These are phyloP conservation scores for Lasioglossum vierecki DNA, from an alignment of 2,888 invertebrate genomes.

Conservation along the genomic window DNA sequence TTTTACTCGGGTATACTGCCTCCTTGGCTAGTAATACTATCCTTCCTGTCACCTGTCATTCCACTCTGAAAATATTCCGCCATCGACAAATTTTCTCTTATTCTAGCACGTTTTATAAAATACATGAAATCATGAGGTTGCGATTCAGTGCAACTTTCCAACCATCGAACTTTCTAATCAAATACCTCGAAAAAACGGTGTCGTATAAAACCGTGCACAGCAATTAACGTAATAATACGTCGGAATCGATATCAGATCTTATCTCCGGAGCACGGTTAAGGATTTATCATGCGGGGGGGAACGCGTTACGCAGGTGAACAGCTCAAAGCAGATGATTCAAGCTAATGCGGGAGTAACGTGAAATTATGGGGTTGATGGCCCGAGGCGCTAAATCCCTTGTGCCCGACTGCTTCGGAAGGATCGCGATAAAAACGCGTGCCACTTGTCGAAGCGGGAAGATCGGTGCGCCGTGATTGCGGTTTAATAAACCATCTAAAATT, in stretches of 20 bases:
- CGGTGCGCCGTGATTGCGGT: constrained; percentile 28
- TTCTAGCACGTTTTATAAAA: not conserved
- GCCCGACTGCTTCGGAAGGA: constrained; percentile 42
- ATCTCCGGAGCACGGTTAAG: constrained; percentile 26
- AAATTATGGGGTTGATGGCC: constrained; percentile 57
- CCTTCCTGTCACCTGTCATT: not conserved
- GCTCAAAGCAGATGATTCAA: constrained; percentile 59
- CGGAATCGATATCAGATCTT: constrained; percentile 46
- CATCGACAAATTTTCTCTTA: not conserved
- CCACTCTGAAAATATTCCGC: not conserved
- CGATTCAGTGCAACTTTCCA: not conserved
- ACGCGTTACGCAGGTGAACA: constrained; percentile 59
- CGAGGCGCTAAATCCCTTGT: constrained; percentile 42
- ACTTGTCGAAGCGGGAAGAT: constrained; percentile 59
- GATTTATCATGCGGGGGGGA: constrained; percentile 43
- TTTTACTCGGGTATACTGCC: not conserved
- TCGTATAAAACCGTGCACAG: not conserved
- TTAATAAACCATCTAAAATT: not conserved
- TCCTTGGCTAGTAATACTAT: not conserved
- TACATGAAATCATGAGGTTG: not conserved
- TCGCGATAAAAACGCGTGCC: constrained; percentile 60
- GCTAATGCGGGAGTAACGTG: constrained; percentile 56
- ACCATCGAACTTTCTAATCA: not conserved
- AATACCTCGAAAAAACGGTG: not conserved
- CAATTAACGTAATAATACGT: constrained; percentile 55